phyloP scores from a whole-genome alignment of 1,140 invertebrate species.

The Drosophila azteca region DNA sequence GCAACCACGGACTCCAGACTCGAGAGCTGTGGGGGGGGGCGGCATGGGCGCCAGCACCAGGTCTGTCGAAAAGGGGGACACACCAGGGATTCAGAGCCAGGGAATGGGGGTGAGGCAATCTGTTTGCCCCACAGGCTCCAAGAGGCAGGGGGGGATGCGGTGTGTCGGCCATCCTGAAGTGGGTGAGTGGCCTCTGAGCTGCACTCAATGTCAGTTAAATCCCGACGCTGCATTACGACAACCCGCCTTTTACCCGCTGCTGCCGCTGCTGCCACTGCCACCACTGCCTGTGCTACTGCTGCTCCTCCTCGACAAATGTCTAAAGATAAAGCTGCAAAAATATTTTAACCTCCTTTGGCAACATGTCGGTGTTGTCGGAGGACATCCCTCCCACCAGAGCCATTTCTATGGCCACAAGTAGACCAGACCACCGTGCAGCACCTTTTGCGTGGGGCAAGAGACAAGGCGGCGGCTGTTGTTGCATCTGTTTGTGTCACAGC shows the following conservation, averaged over 20 bases:
- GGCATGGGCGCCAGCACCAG: too few species aligned
- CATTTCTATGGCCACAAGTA: constrained; percentile 16
- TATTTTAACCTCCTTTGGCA: constrained; percentile 81
- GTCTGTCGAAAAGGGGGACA: too few species aligned
- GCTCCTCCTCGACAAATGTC: constrained; percentile 56
- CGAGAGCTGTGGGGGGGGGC: too few species aligned
- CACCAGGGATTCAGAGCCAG: neutral
- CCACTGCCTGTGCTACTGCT: too few species aligned
- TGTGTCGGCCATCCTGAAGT: constrained; percentile 9
- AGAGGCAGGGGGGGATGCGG: neutral
- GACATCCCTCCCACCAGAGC: constrained; percentile 8
- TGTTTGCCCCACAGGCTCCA: constrained; percentile 52
- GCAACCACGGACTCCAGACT: constrained; percentile 3
- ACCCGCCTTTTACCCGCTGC: constrained; percentile 12
- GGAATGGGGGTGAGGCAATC: constrained; percentile 69
- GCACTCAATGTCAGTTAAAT: constrained; percentile 80
- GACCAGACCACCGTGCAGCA: constrained; percentile 18
- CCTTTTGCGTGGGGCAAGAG: constrained; percentile 27
- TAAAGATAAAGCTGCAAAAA: constrained; percentile 82
- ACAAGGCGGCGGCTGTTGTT: neutral
- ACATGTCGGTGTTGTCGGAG: constrained; percentile 59
- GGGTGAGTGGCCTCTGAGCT: constrained; percentile 40
- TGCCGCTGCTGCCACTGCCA: too few species aligned
- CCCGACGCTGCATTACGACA: constrained; percentile 74
- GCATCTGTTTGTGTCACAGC: constrained; percentile 6